Conservation (phyloP, 2,888 invertebrate genomes). For the Psylliodes chrysocephalus region DNA sequence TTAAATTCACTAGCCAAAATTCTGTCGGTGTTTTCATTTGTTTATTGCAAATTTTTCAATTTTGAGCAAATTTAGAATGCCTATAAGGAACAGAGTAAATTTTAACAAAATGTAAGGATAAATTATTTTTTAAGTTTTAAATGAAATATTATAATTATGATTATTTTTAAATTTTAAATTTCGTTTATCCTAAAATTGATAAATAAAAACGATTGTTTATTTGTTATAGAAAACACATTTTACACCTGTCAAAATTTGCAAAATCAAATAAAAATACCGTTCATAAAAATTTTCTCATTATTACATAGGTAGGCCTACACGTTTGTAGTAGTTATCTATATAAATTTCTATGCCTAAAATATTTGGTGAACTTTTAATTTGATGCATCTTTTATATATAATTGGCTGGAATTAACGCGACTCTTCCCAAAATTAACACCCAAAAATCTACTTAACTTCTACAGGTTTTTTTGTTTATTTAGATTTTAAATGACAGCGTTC, state of each 20-base stretch:
- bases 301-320: conserved; percentile 36
- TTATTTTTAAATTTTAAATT: too few species aligned
- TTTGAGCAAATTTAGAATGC: not conserved
- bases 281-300: conserved; percentile 5
- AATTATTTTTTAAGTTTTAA: too few species aligned
- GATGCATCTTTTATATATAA: conserved; percentile 50
- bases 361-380: conserved; percentile 40
- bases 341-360: conserved; percentile 48
- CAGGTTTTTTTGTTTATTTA: too few species aligned
- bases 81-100: too few species aligned
- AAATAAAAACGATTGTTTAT: too few species aligned
- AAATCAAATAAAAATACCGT: not conserved
- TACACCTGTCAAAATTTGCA: conserved; percentile 4
- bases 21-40: conserved; percentile 32
- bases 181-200: too few species aligned
- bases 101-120: too few species aligned
- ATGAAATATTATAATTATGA: too few species aligned
- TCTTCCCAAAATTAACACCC: not conserved
- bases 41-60: conserved; percentile 19
- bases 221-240: too few species aligned
- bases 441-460: not conserved
- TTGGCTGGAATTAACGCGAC: conserved; percentile 54
- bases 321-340: conserved; percentile 42
- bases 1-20: conserved; percentile 60
- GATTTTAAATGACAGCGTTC: too few species aligned